Percentiles rank a stretch among this genome's conserved stretches.
Conservation (phyloP, 2,797 vertebrate species). For the Todus mexicanus region DNA sequence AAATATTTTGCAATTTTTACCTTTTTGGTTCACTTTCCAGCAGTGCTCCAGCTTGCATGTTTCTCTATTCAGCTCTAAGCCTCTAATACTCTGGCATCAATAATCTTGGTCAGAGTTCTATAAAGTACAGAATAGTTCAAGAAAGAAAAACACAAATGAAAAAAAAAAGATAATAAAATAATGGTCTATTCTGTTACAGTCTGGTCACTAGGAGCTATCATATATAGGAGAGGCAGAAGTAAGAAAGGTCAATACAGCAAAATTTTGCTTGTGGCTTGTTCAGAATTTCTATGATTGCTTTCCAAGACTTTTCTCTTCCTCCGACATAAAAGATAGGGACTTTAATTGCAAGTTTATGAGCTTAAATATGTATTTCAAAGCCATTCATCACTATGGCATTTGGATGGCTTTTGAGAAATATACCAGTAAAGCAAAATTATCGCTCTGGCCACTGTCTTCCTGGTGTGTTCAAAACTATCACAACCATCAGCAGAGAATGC, state of each 20-base stretch:
- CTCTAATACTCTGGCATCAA: not conserved
- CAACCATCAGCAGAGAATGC: not conserved
- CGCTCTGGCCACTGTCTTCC: accelerated
- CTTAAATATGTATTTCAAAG: not conserved
- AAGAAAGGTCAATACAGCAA: not conserved
- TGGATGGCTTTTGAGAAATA: not conserved
- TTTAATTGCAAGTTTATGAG: not conserved
- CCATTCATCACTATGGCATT: not conserved
- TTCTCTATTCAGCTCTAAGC: not conserved
- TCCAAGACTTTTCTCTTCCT: not conserved
- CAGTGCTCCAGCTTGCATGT: not conserved
- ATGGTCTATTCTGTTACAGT: not conserved
- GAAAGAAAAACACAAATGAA: not conserved
- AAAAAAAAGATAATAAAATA: not conserved
- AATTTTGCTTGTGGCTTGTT: not conserved
- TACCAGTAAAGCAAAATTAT: not conserved
- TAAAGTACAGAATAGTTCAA: not conserved
- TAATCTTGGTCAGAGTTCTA: not conserved
- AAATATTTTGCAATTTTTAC: not conserved
- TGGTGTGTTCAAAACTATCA: not conserved
- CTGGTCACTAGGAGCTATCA: not conserved
- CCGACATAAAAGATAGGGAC: not conserved
- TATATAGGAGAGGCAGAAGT: not conserved
- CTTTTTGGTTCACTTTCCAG: not conserved
- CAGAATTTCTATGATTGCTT: not conserved